These are phyloP conservation scores for Chesias legatella DNA, from an alignment of 2,888 invertebrate species.

Conservation along the genomic window DNA sequence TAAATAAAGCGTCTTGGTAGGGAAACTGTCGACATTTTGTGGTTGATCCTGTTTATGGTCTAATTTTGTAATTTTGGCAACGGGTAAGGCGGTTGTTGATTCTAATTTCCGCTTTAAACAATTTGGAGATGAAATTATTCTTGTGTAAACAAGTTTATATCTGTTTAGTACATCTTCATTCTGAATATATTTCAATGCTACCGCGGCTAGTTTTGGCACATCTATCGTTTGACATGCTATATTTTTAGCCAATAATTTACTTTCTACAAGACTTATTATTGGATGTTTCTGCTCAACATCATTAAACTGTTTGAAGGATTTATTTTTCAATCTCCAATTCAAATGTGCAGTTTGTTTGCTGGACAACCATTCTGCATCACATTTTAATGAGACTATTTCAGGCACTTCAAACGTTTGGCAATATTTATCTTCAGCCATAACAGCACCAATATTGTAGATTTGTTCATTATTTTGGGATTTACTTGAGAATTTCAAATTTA, in stretches of 20 bases:
- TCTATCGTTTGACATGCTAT: too few species aligned
- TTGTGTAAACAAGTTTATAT: not conserved
- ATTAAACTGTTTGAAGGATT: too few species aligned
- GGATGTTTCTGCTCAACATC: too few species aligned
- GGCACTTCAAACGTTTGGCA: too few species aligned
- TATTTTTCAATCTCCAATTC: too few species aligned
- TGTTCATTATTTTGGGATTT: not conserved
- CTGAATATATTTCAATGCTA: constrained; percentile 14
- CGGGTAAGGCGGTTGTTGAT: not conserved
- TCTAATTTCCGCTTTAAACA: constrained; percentile 19
- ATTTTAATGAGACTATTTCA: not conserved
- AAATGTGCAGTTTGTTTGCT: too few species aligned
- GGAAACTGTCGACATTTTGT: not conserved
- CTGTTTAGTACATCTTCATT: constrained; percentile 7
- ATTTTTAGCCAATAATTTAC: not conserved
- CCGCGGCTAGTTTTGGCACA: constrained; percentile 13
- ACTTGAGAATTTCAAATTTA: not conserved
- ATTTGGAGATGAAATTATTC: not conserved
- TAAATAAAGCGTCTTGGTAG: not conserved
- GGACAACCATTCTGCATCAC: not conserved
- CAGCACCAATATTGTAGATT: not conserved
- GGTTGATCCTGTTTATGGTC: not conserved
- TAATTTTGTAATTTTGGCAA: constrained; percentile 17
- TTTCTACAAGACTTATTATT: too few species aligned
- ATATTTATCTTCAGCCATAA: not conserved